Evolutionary conservation across 2,888 invertebrate species (phyloP), one percentile per base, ranked within the genome.

Genomic region (Octonoba sinensis): DNA sequence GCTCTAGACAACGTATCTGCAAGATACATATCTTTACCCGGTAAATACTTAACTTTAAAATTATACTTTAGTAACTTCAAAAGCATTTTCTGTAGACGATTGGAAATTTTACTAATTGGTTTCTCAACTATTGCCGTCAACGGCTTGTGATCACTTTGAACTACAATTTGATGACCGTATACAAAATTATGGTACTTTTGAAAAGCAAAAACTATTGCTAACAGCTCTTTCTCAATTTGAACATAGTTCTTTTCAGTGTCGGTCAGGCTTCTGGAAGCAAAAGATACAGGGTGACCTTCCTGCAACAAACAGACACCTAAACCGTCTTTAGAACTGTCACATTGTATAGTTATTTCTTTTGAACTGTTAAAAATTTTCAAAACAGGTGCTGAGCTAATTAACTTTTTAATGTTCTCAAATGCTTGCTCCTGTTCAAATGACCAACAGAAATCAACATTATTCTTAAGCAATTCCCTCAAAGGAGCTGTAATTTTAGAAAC

Each of bases 1-100:
- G 57, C 56, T 11, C 27, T 66, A 15, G 56, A 74, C 22, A 74
- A 46, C 8, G 59, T 64, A 49, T 69, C 64, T 18, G 64, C 56
- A 2, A 70, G 44, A 64, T 62, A 56, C 47, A 70, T 64, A 36
- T 70, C 44, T 12, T 6, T 67, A 36, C 69, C 60, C 36, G 59
- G 18, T 4, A 76, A 24, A 70, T 65, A 77, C 8, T 51, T 22
- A 15, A 70, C 22, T 36, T 60, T 47, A 54, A 70, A 77, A 46
- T 70, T 18, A 46, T 77, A 70, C 15, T 77, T 77, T 24, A 64
- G 11, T 6, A 64, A 22, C 27, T 77, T 77, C 16, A 77, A 46
- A 1, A 77, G 12, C 70, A 64, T 69, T 65, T 8, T 54, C 54
- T 62, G 56, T 20, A 70, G 44, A 6, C 64, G 18, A n/a, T 51